Conservation (phyloP, 35 echinoderm and acorn worm genomes). For the Stichopus chloronotus region DNA sequence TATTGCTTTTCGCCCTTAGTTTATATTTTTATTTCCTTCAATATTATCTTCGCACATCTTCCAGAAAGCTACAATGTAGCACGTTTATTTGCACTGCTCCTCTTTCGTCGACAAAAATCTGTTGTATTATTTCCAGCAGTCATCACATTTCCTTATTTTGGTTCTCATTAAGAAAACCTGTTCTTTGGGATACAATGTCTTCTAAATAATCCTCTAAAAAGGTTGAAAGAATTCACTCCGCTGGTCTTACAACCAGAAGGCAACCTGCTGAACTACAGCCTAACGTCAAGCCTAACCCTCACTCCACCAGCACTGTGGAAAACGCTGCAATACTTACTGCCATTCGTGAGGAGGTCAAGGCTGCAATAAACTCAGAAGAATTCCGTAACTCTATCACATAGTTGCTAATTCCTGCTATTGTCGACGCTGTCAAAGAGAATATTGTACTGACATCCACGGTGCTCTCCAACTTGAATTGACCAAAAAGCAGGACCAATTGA, state of each 20-base stretch:
- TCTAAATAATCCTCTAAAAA: background rate
- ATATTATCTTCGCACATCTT: too few species aligned
- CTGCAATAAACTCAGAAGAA: background rate
- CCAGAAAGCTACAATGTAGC: too few species aligned
- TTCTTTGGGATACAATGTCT: background rate
- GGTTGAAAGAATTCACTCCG: constrained; percentile 8
- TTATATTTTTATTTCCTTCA: too few species aligned
- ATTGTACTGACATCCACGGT: constrained; percentile 6
- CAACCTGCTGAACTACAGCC: background rate
- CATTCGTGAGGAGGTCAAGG: background rate
- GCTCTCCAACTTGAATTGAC: constrained; percentile 3
- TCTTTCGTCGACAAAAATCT: background rate
- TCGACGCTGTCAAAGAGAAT: constrained; percentile 1
- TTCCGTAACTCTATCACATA: background rate
- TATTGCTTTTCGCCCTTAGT: too few species aligned
- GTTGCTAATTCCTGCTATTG: background rate
- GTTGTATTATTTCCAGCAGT: background rate
- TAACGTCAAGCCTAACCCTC: background rate
- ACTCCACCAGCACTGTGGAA: background rate
- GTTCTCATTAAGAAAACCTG: background rate
- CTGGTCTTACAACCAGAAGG: background rate
- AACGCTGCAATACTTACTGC: background rate
- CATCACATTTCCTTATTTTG: background rate
- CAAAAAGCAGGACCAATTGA: constrained; percentile 5
- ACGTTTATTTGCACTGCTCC: too few species aligned